phyloP scores from a whole-genome alignment of 1,140 invertebrate species.

The Pectinophora gossypiella region DNA sequence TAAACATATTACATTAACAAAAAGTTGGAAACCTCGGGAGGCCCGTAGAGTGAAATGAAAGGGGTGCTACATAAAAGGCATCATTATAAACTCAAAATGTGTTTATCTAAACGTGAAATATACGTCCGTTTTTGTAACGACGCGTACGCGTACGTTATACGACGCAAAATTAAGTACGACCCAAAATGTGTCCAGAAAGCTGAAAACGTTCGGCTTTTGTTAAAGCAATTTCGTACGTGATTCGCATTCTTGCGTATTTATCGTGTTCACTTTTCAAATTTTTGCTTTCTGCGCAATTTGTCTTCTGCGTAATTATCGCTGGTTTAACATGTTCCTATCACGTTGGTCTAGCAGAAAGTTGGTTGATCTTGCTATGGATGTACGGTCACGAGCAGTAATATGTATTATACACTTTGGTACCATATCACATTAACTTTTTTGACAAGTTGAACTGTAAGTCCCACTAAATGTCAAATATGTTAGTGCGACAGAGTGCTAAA shows the following conservation, averaged over 20 bases:
- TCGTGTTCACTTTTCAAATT: not conserved
- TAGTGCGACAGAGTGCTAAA: too few species aligned
- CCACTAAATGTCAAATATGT: too few species aligned
- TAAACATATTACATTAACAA: constrained; percentile 1
- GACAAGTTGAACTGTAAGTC: too few species aligned
- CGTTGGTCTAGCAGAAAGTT: too few species aligned
- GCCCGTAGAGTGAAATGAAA: constrained; percentile 13
- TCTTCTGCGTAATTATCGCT: not conserved
- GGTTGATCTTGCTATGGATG: too few species aligned
- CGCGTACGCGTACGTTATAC: not conserved
- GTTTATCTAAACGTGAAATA: constrained; percentile 29
- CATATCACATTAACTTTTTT: too few species aligned
- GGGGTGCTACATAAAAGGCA: constrained; percentile 10
- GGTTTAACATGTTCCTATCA: not conserved
- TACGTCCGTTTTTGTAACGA: not conserved
- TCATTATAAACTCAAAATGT: constrained; percentile 15
- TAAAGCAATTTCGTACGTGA: not conserved
- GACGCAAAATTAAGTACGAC: not conserved
- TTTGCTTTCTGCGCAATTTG: not conserved
- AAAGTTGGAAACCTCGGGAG: constrained; percentile 13
- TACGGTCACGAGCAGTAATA: too few species aligned
- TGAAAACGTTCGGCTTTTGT: not conserved
- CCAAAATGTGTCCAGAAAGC: constrained; percentile 2
- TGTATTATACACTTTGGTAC: too few species aligned
- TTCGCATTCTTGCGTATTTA: constrained; percentile 1